Evolutionary conservation across 1,140 invertebrate species (phyloP).

Genomic region (Drosophila mojavensis): DNA sequence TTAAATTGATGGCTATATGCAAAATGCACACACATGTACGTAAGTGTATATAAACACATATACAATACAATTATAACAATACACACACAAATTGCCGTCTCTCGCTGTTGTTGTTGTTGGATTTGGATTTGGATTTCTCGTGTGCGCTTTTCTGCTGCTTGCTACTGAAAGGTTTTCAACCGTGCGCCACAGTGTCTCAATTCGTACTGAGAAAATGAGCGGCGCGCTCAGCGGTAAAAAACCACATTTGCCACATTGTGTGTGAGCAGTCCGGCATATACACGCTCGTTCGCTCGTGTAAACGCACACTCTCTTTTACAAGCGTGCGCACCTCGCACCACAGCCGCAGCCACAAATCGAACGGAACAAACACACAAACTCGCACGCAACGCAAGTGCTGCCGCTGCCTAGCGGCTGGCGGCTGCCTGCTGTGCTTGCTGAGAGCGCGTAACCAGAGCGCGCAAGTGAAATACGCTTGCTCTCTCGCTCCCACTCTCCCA

Average conservation of each 20-base stretch:
- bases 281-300: slow-evolving; percentile 43
- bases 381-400: slow-evolving; percentile 36
- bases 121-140: slow-evolving; percentile 21
- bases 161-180: slow-evolving; percentile 60
- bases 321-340: slow-evolving; percentile 47
- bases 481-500: slow-evolving; percentile 47
- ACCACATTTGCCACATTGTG: slow-evolving; percentile 46
- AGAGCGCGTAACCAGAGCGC: slow-evolving; percentile 43
- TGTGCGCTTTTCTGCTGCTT: slow-evolving; percentile 58
- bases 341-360: slow-evolving; percentile 4
- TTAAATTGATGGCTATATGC: slow-evolving; percentile 67
- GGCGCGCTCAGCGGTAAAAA: slow-evolving; percentile 32
- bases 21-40: slow-evolving; percentile 54
- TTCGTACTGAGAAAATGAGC: slow-evolving; percentile 62
- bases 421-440: slow-evolving; percentile 8
- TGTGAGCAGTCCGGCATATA: slow-evolving; percentile 54
- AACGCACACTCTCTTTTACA: slow-evolving; percentile 60
- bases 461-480: slow-evolving; percentile 47
- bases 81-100: slow-evolving; percentile 46
- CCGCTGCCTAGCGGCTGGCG: not conserved
- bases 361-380: slow-evolving; percentile 4
- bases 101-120: slow-evolving; percentile 43
- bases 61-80: slow-evolving; percentile 44
- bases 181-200: slow-evolving; percentile 76
- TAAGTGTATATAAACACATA: slow-evolving; percentile 42